Evolutionary conservation across 64 coral and sea anemone species (phyloP), one percentile per base, ranked within the genome.

Genomic region (Dendrophyllia cribrosa): DNA sequence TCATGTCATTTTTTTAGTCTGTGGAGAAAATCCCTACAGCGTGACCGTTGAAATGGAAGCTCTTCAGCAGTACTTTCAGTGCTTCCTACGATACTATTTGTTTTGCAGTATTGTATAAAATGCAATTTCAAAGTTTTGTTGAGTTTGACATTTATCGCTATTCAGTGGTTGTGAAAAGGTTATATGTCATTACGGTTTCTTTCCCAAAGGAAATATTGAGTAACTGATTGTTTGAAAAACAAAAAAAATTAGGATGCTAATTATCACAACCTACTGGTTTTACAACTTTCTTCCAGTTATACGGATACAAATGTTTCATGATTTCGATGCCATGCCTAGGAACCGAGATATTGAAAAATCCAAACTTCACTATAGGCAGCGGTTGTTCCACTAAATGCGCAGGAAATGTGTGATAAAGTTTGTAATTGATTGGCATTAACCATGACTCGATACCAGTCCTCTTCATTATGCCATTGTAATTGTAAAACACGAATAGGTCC

Each of bases 271-370:
- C 49, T 9, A 3, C 20, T 34, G 95, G 86, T 58, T 78, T 83
- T 0, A 86, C 91, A 9, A 61, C 87, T 26, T 93, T 84, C 95
- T 90, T 93, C 95, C 95, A 96, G 25, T 89, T 86, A 78, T 88
- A 82, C 59, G 86, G 90, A 34, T 96, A 96, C 20, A 96, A 82
- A 78, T 89, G 77, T 43, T 96, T 92, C 64, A 93, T 50, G 46
- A 96, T 93, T 86, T 93, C 90, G 0, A 62, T 82, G 5, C 72
- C 84, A 50, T 61, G 77, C 12, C 79, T 79, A 16, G 95, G 95
- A 52, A 96, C 34, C 51, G 51, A 70, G 43, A 96, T 89, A 50
- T 92, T 76, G 45, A 89, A 93, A 11, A 71, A 77, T 50, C 95
- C 95, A 85, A 96, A 96, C 59, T 88, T 62, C 15, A 68, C 65